Evolutionary conservation across 2,113 vertebrate species (phyloP).

Genomic region (Acinonyx jubatus): DNA sequence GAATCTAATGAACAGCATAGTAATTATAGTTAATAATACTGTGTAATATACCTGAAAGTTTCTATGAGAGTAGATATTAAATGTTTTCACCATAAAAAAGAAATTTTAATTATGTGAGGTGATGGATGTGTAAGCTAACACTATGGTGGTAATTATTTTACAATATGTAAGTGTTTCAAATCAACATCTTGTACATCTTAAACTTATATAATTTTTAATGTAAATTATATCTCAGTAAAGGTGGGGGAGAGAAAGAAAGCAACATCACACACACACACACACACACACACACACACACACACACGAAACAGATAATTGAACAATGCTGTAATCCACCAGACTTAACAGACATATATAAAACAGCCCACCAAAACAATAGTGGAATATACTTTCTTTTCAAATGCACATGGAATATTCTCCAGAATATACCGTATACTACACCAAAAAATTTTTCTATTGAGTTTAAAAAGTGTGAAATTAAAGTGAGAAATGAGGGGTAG

Average conservation of each 20-base stretch:
- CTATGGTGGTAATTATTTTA: not conserved
- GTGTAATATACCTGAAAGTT: not conserved
- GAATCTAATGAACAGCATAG: not conserved
- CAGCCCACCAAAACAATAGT: not conserved
- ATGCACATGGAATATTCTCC: not conserved
- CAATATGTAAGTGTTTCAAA: not conserved
- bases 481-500: no score
- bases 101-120: not conserved
- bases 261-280: not conserved
- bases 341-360: not conserved
- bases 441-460: not conserved
- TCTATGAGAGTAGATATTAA: not conserved
- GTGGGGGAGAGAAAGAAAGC: not conserved
- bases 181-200: not conserved
- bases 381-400: not conserved
- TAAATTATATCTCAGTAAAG: not conserved
- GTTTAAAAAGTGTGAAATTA: not conserved
- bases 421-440: not conserved
- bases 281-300: not conserved
- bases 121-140: not conserved
- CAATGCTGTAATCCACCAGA: not conserved
- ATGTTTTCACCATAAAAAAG: not conserved
- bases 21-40: not conserved
- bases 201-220: not conserved
- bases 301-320: not conserved